These are phyloP conservation scores for Xiphophorus birchmanni DNA, from an alignment of 2,797 vertebrate species.

Conservation along the genomic window DNA sequence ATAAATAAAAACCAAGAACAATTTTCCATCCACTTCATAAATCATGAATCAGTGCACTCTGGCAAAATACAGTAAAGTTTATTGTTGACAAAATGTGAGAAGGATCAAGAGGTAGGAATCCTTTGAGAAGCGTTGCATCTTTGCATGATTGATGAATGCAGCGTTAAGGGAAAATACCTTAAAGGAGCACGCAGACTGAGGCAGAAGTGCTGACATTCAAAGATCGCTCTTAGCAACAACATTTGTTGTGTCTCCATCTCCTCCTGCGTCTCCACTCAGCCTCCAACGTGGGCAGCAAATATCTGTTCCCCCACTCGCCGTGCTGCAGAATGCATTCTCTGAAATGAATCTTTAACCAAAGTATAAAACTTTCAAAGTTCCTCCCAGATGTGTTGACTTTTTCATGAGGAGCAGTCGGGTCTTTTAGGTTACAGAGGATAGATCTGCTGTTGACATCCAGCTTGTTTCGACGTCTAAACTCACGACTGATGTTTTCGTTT, in stretches of 20 bases:
- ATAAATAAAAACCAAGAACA: background rate
- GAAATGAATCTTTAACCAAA: conserved; percentile 73
- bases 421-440: conserved; percentile 63
- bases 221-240: conserved; percentile 55
- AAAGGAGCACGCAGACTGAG: conserved; percentile 30
- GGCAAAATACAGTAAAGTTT: background rate
- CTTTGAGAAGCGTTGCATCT: background rate
- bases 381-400: conserved; percentile 70
- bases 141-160: conserved; percentile 1
- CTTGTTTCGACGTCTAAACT: conserved; percentile 28
- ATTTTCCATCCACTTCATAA: background rate
- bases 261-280: conserved; percentile 44
- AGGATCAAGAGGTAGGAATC: background rate
- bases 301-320: conserved; percentile 14
- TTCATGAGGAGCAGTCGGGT: conserved; percentile 69
- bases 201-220: conserved; percentile 55
- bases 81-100: background rate
- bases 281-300: conserved; percentile 34
- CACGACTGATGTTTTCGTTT: conserved; percentile 19
- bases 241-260: conserved; percentile 52
- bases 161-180: conserved; percentile 45
- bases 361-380: conserved; percentile 66
- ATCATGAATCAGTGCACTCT: background rate
- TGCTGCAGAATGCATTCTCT: conserved; percentile 45
- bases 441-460: conserved; percentile 36